phyloP scores from a whole-genome alignment of 2,888 invertebrate genomes.

The Andrena flavipes region DNA sequence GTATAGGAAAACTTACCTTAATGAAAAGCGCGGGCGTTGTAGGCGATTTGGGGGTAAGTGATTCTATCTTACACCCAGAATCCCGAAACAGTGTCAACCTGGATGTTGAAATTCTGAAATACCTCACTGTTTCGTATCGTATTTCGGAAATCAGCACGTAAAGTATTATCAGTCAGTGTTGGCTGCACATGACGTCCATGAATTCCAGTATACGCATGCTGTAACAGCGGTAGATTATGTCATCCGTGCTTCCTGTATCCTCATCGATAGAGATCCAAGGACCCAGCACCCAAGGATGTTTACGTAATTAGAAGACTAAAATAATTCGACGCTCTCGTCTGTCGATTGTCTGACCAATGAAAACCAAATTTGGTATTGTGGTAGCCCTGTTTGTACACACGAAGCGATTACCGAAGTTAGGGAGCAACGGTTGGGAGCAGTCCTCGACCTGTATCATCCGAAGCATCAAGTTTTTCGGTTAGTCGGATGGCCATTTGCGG shows the following conservation, averaged over 20 bases:
- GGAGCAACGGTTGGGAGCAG: neutral
- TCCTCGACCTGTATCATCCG: slow-evolving; percentile 10
- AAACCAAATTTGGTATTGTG: no score
- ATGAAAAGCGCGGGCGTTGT: no score
- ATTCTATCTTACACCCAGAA: neutral
- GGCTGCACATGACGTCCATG: neutral
- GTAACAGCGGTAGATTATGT: no score
- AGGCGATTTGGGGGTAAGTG: no score
- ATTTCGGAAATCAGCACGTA: neutral
- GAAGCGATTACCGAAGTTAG: neutral
- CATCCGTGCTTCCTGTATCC: no score
- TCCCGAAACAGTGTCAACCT: neutral
- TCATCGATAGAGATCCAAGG: no score
- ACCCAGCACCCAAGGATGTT: no score
- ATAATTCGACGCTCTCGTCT: no score
- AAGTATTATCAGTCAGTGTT: neutral
- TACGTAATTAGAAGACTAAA: no score
- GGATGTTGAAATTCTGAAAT: neutral
- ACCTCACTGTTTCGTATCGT: neutral
- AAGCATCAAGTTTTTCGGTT: slow-evolving; percentile 46
- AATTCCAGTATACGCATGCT: neutral
- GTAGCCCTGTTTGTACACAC: neutral
- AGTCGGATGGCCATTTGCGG: slow-evolving; percentile 48
- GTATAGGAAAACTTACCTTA: no score
- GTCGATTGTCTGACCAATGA: no score